These are phyloP conservation scores for Crypturellus undulatus DNA, from an alignment of 2,113 vertebrate genomes.

Conservation along the genomic window DNA sequence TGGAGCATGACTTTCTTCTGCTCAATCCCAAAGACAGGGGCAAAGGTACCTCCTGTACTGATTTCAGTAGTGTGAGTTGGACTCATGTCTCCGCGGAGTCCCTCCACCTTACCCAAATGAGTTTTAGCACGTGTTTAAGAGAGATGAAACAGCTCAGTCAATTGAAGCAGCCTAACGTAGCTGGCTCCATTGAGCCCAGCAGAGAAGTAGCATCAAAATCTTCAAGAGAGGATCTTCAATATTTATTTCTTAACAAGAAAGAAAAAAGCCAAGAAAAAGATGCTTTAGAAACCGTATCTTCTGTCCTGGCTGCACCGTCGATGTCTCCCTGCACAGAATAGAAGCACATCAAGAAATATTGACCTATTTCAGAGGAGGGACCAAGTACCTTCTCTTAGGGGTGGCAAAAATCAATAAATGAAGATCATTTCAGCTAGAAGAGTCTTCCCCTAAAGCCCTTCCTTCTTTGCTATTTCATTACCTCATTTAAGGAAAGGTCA, in stretches of 20 bases:
- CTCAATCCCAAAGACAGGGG: background rate
- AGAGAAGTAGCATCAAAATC: background rate
- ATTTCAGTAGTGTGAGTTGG: background rate
- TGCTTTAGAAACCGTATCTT: background rate
- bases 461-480: background rate
- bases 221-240: background rate
- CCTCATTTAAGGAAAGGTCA: conserved; percentile 6
- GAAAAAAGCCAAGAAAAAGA: background rate
- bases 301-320: background rate
- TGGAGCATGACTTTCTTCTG: background rate
- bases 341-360: background rate
- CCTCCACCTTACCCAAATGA: background rate
- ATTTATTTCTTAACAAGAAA: background rate
- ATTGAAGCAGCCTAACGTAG: fast-evolving
- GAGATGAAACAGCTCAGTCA: fast-evolving
- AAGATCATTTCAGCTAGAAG: background rate
- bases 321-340: background rate
- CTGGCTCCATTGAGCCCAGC: background rate
- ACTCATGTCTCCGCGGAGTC: background rate
- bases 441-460: background rate
- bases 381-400: background rate
- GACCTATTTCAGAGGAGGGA: background rate
- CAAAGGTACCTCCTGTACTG: background rate
- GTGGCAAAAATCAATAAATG: background rate
- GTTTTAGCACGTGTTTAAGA: background rate